Conservation (phyloP, 2,113 vertebrate species). For the Oostethus manadensis region DNA sequence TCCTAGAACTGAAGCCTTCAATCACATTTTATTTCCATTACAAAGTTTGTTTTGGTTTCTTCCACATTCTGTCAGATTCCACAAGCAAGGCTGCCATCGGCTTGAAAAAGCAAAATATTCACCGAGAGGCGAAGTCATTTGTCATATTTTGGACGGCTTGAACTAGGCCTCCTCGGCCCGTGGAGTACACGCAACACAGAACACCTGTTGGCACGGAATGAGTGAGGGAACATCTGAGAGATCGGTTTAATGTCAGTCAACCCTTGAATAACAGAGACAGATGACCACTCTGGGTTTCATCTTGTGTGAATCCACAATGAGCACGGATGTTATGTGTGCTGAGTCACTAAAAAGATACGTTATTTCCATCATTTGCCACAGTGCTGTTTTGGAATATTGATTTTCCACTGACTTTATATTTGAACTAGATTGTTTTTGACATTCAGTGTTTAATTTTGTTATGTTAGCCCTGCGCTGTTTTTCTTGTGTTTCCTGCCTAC, state of each 20-base stretch:
- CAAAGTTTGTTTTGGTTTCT: background rate
- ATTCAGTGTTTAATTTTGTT: background rate
- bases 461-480: background rate
- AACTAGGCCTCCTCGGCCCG: background rate
- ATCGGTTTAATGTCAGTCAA: slow-evolving; percentile 4
- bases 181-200: background rate
- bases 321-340: background rate
- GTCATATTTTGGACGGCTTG: background rate
- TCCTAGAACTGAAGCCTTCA: background rate
- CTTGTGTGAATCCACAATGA: background rate
- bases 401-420: background rate
- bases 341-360: background rate
- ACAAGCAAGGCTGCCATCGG: background rate
- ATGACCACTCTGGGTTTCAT: background rate
- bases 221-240: background rate
- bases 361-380: slow-evolving; percentile 3
- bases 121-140: background rate
- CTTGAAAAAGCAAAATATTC: background rate
- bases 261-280: background rate
- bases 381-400: background rate
- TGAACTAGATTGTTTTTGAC: slow-evolving; percentile 1
- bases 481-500: too few relatives aligned
- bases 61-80: background rate
- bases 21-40: background rate
- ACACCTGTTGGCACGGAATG: background rate